Percentiles rank a stretch among this genome's conserved stretches.
Evolutionary conservation across 2,113 vertebrate genomes (phyloP).

Genomic region (Salvelinus fontinalis): DNA sequence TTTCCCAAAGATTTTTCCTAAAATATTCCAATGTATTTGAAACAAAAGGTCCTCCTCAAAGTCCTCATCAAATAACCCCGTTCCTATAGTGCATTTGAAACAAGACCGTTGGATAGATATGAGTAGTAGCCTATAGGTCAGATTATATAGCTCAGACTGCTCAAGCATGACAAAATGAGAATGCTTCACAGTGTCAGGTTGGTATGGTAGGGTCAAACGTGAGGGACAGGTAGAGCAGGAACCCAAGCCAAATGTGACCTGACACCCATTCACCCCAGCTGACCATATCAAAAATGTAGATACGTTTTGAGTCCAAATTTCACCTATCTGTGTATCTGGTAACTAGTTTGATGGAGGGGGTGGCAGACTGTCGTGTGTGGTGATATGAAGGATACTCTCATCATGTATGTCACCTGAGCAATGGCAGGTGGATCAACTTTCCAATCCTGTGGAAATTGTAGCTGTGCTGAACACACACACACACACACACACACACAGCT

Average conservation of each 20-base stretch:
- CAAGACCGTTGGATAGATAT: not conserved
- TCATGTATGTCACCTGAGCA: constrained; percentile 43
- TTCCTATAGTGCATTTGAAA: too few species aligned
- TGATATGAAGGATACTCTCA: constrained; percentile 49
- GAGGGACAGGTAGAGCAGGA: constrained; percentile 33
- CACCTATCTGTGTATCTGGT: constrained; percentile 32
- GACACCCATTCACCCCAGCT: constrained; percentile 10
- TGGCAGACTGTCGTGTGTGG: constrained; percentile 29
- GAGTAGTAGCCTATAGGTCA: too few species aligned
- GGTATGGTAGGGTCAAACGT: constrained; percentile 22
- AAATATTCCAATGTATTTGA: not conserved
- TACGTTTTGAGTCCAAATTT: constrained; percentile 39
- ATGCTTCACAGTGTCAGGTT: not conserved
- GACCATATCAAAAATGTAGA: constrained; percentile 64
- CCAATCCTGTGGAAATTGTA: constrained; percentile 18
- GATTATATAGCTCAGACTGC: not conserved
- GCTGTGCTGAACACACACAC: constrained; percentile 4
- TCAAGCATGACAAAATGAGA: not conserved
- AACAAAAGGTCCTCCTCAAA: too few species aligned
- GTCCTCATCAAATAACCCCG: too few species aligned
- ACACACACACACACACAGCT: not conserved
- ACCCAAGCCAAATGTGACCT: not conserved
- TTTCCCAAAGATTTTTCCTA: not conserved
- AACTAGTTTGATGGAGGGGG: constrained; percentile 22
- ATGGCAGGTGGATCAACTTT: constrained; percentile 51